phyloP scores from a whole-genome alignment of 2,888 invertebrate species.

The Drosophila trichaetosa region DNA sequence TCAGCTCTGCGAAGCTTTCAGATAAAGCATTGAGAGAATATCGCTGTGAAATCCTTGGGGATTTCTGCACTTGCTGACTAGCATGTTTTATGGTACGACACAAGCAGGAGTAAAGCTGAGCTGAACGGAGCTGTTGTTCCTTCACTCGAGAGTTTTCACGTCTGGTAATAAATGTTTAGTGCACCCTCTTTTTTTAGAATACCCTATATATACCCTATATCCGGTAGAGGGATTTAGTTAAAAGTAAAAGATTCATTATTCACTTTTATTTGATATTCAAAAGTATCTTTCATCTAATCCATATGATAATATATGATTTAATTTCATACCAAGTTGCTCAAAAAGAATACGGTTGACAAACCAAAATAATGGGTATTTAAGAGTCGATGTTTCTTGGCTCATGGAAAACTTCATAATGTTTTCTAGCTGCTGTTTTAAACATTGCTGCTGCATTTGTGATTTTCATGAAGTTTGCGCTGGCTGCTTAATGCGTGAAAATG shows the following conservation, averaged over 20 bases:
- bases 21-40: slow-evolving; percentile 62
- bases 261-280: not conserved
- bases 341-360: not conserved
- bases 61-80: slow-evolving; percentile 71
- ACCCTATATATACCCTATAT: slow-evolving; percentile 24
- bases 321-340: not conserved
- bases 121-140: slow-evolving; percentile 1
- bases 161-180: slow-evolving; percentile 58
- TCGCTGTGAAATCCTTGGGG: slow-evolving; percentile 69
- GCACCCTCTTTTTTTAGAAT: slow-evolving; percentile 21
- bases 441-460: slow-evolving; percentile 36
- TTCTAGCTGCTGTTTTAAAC: slow-evolving; percentile 13
- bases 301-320: not conserved
- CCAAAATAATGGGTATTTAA: slow-evolving; percentile 4
- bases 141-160: slow-evolving; percentile 31
- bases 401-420: not conserved
- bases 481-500: slow-evolving; percentile 56
- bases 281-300: not conserved
- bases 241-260: not conserved
- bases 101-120: slow-evolving; percentile 9
- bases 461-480: slow-evolving; percentile 38
- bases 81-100: slow-evolving; percentile 60
- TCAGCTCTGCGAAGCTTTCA: slow-evolving; percentile 62
- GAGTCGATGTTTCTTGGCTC: not conserved
- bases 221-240: not conserved